Base-by-base conservation (phyloP, 2,113 vertebrate genomes). In the Gopherus evgoodei region DNA sequence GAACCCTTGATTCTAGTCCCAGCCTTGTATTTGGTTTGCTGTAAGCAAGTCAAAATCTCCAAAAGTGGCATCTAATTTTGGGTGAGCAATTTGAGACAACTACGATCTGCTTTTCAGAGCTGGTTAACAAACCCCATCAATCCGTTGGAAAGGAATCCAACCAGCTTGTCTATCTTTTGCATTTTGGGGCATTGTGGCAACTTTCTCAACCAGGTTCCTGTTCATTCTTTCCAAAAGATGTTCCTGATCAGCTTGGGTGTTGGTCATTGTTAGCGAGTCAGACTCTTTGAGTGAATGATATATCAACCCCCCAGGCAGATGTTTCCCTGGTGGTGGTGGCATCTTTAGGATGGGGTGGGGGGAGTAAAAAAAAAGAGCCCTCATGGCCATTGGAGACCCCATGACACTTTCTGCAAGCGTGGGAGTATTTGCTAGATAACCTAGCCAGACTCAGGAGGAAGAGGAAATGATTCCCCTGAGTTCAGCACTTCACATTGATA, bases 51-150 rank as follows among this genome's bases (percentile, higher is more conserved):
- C 65, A n/a, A 72, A n/a, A 72, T 72, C 19, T 72, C n/a, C n/a
- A 38, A 38, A 59, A 72, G 19, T 38, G n/a, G 10, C 10, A 8
- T 72, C n/a, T 38, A 72, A 72, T 72, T 72, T 72, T 90, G 17
- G 52, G 4, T n/a, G 38, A 12, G n/a, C 7, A 25, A 16, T 83
- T 3, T 0, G 1, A 90, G 6, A 7, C 25, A 14, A 19, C 42
- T 42, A 85, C 86, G 79, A 75, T 11, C 22, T n/a, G 21, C 82
- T 84, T 94, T 94, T 86, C 80, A 87, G 54, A 53, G n/a, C 11
- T 80, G 5, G 57, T 59, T 59, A 59, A 59, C 57, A 59, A 59
- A 59, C 27, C 27, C 57, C 57, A 31, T 59, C 27, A 1, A 31
- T 31, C 57, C 11, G 27, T 29, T 59, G 57, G 57, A 59, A 29